Conservation (phyloP, 2,888 invertebrate species). For the Ectropis crepuscularia region DNA sequence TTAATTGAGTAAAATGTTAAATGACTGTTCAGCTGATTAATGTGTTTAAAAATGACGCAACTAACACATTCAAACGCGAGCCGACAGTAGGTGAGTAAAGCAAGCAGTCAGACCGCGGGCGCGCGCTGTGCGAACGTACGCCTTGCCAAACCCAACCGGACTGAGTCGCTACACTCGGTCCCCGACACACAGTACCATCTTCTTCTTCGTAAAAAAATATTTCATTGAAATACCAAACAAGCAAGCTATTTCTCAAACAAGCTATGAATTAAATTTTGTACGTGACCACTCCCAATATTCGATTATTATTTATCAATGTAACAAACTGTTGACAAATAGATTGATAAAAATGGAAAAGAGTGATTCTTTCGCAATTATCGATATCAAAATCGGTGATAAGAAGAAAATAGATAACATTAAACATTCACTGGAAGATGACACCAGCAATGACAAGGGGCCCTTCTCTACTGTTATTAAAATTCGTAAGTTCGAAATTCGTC, state of each 20-base stretch:
- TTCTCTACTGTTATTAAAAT: slow-evolving; percentile 69
- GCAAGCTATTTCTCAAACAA: slow-evolving; percentile 6
- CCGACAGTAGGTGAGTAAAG: slow-evolving; percentile 17
- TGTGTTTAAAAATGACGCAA: slow-evolving; percentile 52
- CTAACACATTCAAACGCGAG: slow-evolving; percentile 33
- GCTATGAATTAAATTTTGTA: slow-evolving; percentile 13
- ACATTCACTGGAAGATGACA: slow-evolving; percentile 48
- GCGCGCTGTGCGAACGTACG: slow-evolving; percentile 63
- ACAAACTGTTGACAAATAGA: slow-evolving; percentile 25
- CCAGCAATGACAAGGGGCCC: slow-evolving; percentile 54
- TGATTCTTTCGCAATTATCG: slow-evolving; percentile 71
- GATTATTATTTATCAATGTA: slow-evolving; percentile 7
- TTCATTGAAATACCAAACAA: neutral
- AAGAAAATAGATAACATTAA: slow-evolving; percentile 52
- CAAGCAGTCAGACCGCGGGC: slow-evolving; percentile 49
- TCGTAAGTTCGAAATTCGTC: slow-evolving; percentile 62
- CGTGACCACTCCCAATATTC: slow-evolving; percentile 12
- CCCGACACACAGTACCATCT: neutral
- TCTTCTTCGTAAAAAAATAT: slow-evolving; percentile 6
- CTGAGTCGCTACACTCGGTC: slow-evolving; percentile 8
- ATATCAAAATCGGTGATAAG: slow-evolving; percentile 68
- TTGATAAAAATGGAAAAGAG: slow-evolving; percentile 65
- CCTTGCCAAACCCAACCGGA: slow-evolving; percentile 29
- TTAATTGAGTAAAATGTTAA: slow-evolving; percentile 45
- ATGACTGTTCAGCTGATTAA: slow-evolving; percentile 33